These are phyloP conservation scores for Melanotaenia trifasciata DNA, from an alignment of 2,797 vertebrate genomes.

Conservation along the genomic window DNA sequence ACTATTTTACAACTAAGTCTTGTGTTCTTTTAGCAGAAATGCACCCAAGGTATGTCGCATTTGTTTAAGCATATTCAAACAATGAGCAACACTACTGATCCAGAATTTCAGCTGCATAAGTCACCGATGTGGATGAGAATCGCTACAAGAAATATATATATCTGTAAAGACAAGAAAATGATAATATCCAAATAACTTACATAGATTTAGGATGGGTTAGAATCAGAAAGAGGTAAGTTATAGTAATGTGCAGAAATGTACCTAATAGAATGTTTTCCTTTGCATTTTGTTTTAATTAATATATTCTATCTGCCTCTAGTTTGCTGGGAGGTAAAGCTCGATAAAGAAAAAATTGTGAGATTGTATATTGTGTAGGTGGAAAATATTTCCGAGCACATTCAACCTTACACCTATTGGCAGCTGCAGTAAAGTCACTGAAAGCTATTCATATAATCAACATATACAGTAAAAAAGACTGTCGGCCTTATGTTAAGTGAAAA, in stretches of 20 bases:
- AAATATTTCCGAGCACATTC: slow-evolving; percentile 28
- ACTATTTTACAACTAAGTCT: slow-evolving; percentile 35
- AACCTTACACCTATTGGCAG: slow-evolving; percentile 27
- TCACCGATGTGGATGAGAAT: slow-evolving; percentile 44
- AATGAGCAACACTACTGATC: slow-evolving; percentile 37
- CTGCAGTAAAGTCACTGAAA: slow-evolving; percentile 1
- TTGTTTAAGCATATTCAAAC: slow-evolving; percentile 68
- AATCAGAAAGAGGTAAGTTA: not conserved
- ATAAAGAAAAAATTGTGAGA: not conserved
- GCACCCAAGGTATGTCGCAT: slow-evolving; percentile 57
- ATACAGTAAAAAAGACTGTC: slow-evolving; percentile 8
- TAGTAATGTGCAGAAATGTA: not conserved
- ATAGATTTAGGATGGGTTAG: no score
- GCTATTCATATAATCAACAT: slow-evolving; percentile 13
- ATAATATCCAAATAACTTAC: not conserved
- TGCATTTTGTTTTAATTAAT: not conserved
- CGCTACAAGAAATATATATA: not conserved
- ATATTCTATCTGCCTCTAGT: not conserved
- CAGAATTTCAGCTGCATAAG: slow-evolving; percentile 31
- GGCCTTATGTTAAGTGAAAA: slow-evolving; percentile 22
- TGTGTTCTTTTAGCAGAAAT: slow-evolving; percentile 56
- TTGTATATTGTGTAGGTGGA: slow-evolving; percentile 31
- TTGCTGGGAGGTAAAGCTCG: not conserved
- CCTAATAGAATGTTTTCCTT: not conserved
- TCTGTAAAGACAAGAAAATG: not conserved